Evolutionary conservation across 2,888 invertebrate genomes (phyloP), one percentile per base, ranked within the genome.

Genomic region (Drosophila subquinaria): DNA sequence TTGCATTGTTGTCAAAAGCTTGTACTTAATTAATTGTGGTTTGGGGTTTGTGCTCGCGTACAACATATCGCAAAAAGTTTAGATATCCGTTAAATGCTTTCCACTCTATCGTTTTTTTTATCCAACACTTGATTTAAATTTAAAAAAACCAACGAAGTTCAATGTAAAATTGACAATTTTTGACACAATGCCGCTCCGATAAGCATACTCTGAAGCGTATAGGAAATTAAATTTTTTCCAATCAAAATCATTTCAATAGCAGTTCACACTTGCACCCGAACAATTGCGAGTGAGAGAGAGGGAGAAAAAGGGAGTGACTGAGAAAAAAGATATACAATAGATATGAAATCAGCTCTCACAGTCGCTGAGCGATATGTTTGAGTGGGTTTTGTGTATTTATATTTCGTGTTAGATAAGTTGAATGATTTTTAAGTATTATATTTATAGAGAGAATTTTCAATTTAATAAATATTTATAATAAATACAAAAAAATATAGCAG

Each of bases 141-240:
- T 73, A 72, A 68, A 79, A 78, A 72, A 48, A 61, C 51, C 52
- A 57, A 42, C 43, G 62, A 61, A 56, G 66, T 33, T 61, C 50
- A 30, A 13, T 11, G 30, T 56, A 67, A 56, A 78, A 76, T 73
- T 76, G 79, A 51, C 85, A 79, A 89, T 83, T 84, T 82, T 79
- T 74, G 79, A 78, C 80, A 81, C 89, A 88, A 82, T 79, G 79
- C 78, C 40, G 50, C 60, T 52, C 53, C 76, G 87, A 89, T 89
- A 89, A 89, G 88, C 82, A 74, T 72, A 76, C 79, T 69, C 56
- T 90, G 82, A 79, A 87, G 80, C 90, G 91, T 90, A 91, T 91
- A 90, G 90, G 90, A 90, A 90, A 90, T 90, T 90, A 90, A 77
- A 90, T 91, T 90, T 90, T 90, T 90, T 91, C 91, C 90, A 91